These are phyloP conservation scores for Cirrhinus molitorella DNA, from an alignment of 2,797 vertebrate species.

Conservation along the genomic window DNA sequence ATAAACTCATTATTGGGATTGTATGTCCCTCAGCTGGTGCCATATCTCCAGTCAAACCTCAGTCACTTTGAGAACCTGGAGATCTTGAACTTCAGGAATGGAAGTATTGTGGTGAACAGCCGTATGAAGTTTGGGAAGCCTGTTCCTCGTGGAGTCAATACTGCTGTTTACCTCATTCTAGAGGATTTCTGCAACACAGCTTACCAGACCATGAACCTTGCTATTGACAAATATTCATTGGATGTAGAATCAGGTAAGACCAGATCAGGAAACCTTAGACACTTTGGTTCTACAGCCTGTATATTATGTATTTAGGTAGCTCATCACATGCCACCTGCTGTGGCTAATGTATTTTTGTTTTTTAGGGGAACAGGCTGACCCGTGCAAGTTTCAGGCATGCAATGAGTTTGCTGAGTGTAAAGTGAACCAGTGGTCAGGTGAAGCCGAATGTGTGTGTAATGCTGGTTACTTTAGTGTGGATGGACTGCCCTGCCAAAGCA, in stretches of 20 bases:
- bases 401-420: slow-evolving; percentile 90
- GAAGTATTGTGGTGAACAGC: slow-evolving; percentile 96
- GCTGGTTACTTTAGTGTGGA: slow-evolving; percentile 90
- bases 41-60: slow-evolving; percentile 94
- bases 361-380: slow-evolving; percentile 89
- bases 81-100: slow-evolving; percentile 97
- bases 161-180: slow-evolving; percentile 89
- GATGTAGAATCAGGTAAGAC: slow-evolving; percentile 92
- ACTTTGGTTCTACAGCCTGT: not conserved
- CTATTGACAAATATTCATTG: slow-evolving; percentile 93
- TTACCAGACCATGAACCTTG: slow-evolving; percentile 93
- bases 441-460: slow-evolving; percentile 91
- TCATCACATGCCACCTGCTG: not conserved
- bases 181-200: slow-evolving; percentile 94
- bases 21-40: slow-evolving; percentile 84
- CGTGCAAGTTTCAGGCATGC: slow-evolving; percentile 96
- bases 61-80: slow-evolving; percentile 94
- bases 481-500: slow-evolving; percentile 89
- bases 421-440: slow-evolving; percentile 89
- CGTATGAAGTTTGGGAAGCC: slow-evolving; percentile 90
- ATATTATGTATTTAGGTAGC: not conserved
- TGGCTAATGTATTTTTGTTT: slow-evolving; percentile 16
- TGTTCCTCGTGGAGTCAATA: slow-evolving; percentile 85
- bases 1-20: not conserved
- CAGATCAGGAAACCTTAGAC: not conserved